These are phyloP conservation scores for Xylota sylvarum DNA, from an alignment of 2,888 invertebrate species.

Conservation along the genomic window DNA sequence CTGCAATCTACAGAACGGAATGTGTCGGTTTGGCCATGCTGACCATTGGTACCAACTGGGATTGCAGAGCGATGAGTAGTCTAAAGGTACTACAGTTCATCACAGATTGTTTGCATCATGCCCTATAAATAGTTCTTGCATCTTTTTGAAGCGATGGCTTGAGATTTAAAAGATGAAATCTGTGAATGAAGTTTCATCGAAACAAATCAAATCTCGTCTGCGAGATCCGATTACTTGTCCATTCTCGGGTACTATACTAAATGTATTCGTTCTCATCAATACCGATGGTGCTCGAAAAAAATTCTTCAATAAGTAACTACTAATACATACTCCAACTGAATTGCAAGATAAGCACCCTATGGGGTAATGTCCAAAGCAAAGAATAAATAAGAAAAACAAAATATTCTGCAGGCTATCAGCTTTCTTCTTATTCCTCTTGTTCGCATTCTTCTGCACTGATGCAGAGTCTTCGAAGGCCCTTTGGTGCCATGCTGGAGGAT, in stretches of 20 bases:
- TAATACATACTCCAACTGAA: no score
- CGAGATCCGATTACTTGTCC: no score
- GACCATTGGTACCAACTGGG: neutral
- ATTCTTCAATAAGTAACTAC: no score
- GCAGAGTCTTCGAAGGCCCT: slow-evolving; percentile 32
- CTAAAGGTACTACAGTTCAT: neutral
- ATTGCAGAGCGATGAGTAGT: neutral
- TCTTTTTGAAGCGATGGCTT: neutral
- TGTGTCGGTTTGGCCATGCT: neutral
- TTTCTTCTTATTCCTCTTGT: slow-evolving; percentile 19
- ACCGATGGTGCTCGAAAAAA: neutral
- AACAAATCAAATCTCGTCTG: no score
- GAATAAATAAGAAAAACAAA: neutral
- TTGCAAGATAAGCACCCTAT: neutral
- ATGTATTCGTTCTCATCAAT: neutral
- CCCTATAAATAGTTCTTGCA: neutral
- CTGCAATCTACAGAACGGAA: neutral
- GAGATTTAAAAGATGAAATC: neutral
- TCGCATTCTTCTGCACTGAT: slow-evolving; percentile 14
- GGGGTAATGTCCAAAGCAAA: neutral
- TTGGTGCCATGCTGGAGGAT: slow-evolving; percentile 20
- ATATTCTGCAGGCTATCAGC: neutral
- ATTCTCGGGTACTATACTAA: neutral
- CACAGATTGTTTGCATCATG: neutral
- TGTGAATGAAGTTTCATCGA: no score